Evolutionary conservation across 2,888 invertebrate genomes (phyloP).

Genomic region (Halictus quadricinctus): DNA sequence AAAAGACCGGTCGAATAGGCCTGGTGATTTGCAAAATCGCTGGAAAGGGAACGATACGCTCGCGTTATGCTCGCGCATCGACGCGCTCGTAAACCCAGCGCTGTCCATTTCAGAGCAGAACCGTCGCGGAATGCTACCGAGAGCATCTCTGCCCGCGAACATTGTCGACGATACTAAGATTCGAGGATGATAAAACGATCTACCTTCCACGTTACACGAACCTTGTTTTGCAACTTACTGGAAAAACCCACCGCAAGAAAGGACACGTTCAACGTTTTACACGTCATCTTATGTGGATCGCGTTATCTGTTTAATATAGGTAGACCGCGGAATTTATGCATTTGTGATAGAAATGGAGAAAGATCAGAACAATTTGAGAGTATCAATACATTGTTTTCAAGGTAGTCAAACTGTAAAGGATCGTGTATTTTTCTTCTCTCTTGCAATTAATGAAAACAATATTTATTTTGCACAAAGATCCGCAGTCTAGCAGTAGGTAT

Average conservation of each 20-base stretch:
- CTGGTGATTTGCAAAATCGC: constrained; percentile 34
- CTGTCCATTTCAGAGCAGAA: background rate
- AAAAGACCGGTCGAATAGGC: constrained; percentile 15
- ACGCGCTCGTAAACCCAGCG: constrained; percentile 10
- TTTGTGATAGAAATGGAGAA: too few relatives aligned
- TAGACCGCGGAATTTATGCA: too few relatives aligned
- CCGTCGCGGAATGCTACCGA: background rate
- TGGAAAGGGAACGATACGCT: constrained; percentile 30
- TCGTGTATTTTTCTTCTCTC: too few relatives aligned
- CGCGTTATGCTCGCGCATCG: background rate
- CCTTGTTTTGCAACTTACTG: background rate
- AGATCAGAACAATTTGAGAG: too few relatives aligned
- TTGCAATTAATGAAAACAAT: too few relatives aligned
- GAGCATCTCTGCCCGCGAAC: background rate
- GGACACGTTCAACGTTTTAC: background rate
- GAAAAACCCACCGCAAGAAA: background rate
- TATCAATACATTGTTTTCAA: too few relatives aligned
- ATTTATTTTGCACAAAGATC: too few relatives aligned
- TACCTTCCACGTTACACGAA: background rate
- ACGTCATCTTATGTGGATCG: too few relatives aligned
- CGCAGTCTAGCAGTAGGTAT: too few relatives aligned
- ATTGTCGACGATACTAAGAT: background rate
- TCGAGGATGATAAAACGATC: background rate
- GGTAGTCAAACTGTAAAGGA: too few relatives aligned
- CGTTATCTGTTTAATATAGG: too few relatives aligned